Percentiles rank a stretch among this genome's conserved stretches.
Conservation (phyloP, 1,140 invertebrate species). For the Dryas iulia region DNA sequence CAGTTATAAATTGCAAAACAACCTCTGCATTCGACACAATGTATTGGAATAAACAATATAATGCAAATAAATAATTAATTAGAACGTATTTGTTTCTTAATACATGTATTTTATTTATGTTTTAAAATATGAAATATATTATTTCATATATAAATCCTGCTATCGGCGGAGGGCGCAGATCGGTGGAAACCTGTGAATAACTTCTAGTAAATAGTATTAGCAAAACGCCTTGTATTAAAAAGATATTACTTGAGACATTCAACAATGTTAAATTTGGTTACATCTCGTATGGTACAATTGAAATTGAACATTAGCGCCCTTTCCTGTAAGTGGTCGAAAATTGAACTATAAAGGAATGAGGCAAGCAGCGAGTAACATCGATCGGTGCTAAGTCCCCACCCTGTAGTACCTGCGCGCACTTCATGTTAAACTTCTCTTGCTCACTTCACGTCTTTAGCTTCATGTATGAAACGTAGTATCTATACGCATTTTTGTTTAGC, state of each 20-base stretch:
- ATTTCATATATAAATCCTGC: too few species aligned
- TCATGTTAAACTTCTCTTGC: slow-evolving; percentile 49
- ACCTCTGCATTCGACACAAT: too few species aligned
- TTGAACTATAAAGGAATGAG: slow-evolving; percentile 45
- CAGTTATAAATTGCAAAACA: too few species aligned
- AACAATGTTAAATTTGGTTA: neutral
- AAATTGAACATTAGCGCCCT: slow-evolving; percentile 40
- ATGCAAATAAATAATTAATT: too few species aligned
- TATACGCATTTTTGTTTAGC: slow-evolving; percentile 70
- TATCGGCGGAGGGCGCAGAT: too few species aligned
- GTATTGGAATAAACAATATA: too few species aligned
- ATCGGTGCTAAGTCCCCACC: slow-evolving; percentile 49
- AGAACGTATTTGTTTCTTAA: too few species aligned
- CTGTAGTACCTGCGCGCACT: slow-evolving; percentile 52
- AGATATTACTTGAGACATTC: neutral
- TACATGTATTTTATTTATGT: too few species aligned
- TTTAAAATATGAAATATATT: too few species aligned
- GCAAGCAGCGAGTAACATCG: slow-evolving; percentile 47
- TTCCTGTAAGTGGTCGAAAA: slow-evolving; percentile 30
- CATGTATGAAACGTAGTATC: slow-evolving; percentile 73
- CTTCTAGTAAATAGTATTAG: too few species aligned
- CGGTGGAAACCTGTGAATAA: too few species aligned
- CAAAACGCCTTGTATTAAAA: too few species aligned
- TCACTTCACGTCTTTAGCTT: slow-evolving; percentile 60
- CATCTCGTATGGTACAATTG: slow-evolving; percentile 4